A percentile compares a stretch with the other conserved stretches of the same genome.
Conservation (phyloP, 2,888 invertebrate species). For the Sericinus montela region DNA sequence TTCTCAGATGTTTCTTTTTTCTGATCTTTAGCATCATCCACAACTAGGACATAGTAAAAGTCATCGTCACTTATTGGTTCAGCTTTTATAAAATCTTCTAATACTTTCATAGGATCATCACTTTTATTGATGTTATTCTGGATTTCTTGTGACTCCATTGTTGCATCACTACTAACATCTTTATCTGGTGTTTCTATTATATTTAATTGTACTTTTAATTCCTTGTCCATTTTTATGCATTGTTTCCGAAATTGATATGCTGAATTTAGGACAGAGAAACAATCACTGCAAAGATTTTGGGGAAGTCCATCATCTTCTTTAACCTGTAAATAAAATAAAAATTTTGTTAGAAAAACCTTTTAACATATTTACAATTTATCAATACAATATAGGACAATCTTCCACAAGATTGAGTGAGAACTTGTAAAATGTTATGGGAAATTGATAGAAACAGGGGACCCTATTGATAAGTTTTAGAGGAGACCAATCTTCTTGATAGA, state of each 20-base stretch:
- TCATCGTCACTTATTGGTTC: slow-evolving; percentile 70
- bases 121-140: slow-evolving; percentile 40
- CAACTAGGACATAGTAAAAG: slow-evolving; percentile 68
- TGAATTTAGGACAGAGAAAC: slow-evolving; percentile 51
- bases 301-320: slow-evolving; percentile 61
- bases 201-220: slow-evolving; percentile 55
- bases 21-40: slow-evolving; percentile 49
- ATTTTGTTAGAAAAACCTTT: neutral
- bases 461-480: too few species aligned
- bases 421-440: too few species aligned
- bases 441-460: too few species aligned
- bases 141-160: slow-evolving; percentile 25
- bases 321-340: slow-evolving; percentile 44
- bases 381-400: too few species aligned
- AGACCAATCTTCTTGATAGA: too few species aligned
- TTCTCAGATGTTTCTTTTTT: slow-evolving; percentile 33
- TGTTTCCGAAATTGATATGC: slow-evolving; percentile 66
- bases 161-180: slow-evolving; percentile 30
- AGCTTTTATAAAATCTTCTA: slow-evolving; percentile 59
- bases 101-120: slow-evolving; percentile 58
- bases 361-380: too few species aligned
- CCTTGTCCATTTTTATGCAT: slow-evolving; percentile 67
- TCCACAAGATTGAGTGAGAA: neutral
- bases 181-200: slow-evolving; percentile 38
- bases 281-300: slow-evolving; percentile 61